A percentile compares a stretch with the other conserved stretches of the same genome.
Evolutionary conservation across 2,113 vertebrate genomes (phyloP).

Genomic region (Felis chaus): DNA sequence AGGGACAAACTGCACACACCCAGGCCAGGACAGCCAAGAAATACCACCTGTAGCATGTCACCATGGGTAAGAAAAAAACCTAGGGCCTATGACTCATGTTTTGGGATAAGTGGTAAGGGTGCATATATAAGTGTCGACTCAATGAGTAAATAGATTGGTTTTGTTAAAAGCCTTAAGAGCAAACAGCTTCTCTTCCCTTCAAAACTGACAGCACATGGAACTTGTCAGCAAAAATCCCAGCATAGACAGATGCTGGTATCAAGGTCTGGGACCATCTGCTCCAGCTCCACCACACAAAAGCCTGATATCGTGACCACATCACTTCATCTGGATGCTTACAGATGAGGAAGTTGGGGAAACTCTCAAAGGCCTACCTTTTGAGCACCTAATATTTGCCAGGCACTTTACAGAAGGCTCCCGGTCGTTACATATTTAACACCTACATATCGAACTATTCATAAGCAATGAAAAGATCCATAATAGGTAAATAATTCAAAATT

Average conservation of each 20-base stretch:
- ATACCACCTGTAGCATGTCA: neutral
- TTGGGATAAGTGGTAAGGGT: neutral
- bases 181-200: neutral
- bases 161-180: neutral
- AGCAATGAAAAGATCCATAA: neutral
- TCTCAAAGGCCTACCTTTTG: neutral
- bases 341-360: neutral
- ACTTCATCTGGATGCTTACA: neutral
- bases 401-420: neutral
- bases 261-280: neutral
- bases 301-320: neutral
- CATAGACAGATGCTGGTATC: neutral
- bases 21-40: neutral
- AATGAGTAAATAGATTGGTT: neutral
- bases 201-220: neutral
- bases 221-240: neutral
- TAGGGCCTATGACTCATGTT: neutral
- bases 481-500: neutral
- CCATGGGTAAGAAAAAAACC: neutral
- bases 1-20: neutral
- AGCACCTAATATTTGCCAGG: neutral
- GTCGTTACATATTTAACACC: neutral
- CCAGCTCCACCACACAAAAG: neutral
- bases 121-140: neutral
- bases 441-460: neutral